A percentile compares a stretch with the other conserved stretches of the same genome.
Conservation (phyloP, 2,113 vertebrate species). For the Acanthisitta chloris region DNA sequence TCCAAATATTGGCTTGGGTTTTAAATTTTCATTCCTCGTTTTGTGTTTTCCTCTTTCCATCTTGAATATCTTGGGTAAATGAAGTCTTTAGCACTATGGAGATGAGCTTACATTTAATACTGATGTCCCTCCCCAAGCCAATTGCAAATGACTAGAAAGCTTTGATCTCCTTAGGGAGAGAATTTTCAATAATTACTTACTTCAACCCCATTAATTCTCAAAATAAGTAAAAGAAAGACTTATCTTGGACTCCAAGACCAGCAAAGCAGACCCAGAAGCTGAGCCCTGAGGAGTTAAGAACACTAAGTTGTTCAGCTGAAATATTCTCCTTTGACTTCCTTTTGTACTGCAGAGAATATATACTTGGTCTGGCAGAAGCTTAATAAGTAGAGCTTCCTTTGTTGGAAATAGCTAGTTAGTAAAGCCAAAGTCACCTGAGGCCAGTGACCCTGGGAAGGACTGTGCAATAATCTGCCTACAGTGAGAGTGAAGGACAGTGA, state of each 20-base stretch:
- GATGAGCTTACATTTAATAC: neutral
- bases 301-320: neutral
- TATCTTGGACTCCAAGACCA: neutral
- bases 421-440: neutral
- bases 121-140: neutral
- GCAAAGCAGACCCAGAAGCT: neutral
- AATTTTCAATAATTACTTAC: slow-evolving; percentile 7
- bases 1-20: neutral
- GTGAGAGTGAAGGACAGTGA: neutral
- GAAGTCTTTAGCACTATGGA: neutral
- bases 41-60: neutral
- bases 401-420: neutral
- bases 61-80: neutral
- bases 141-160: neutral
- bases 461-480: neutral
- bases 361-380: neutral
- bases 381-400: neutral
- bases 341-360: neutral
- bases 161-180: neutral
- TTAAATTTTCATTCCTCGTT: neutral
- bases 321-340: neutral
- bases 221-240: neutral
- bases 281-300: neutral
- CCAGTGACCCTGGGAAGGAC: neutral
- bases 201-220: neutral